Evolutionary conservation across 2,113 vertebrate genomes (phyloP).

Genomic region (Otis tarda): DNA sequence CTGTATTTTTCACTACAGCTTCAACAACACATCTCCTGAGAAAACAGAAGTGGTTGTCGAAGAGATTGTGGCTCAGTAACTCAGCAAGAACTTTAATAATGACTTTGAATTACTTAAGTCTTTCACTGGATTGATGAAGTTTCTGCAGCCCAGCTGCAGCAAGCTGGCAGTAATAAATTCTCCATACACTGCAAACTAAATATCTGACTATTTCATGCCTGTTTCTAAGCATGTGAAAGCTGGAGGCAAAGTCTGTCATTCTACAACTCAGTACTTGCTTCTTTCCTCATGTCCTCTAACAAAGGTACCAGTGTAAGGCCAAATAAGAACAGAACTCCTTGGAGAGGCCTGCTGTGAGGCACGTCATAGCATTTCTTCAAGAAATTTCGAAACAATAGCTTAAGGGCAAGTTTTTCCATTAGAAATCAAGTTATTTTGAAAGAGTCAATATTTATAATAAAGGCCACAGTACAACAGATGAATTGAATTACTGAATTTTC

Average conservation of each 20-base stretch:
- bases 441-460: slow-evolving; percentile 45
- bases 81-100: background rate
- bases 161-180: background rate
- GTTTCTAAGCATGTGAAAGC: background rate
- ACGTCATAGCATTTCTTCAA: slow-evolving; percentile 2
- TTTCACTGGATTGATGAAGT: background rate
- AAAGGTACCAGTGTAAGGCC: background rate
- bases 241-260: slow-evolving; percentile 20
- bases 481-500: slow-evolving; percentile 25
- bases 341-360: slow-evolving; percentile 31
- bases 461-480: background rate
- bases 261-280: background rate
- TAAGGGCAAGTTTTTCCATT: slow-evolving; percentile 34
- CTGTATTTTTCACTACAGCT: background rate
- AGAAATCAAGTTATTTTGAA: slow-evolving; percentile 40
- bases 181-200: background rate
- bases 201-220: background rate
- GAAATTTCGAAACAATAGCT: slow-evolving; percentile 37
- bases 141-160: slow-evolving; percentile 17
- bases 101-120: background rate
- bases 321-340: slow-evolving; percentile 1
- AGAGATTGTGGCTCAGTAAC: background rate
- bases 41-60: background rate
- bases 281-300: background rate
- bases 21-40: background rate